These are phyloP conservation scores for Pseudotriccus pelzelni DNA, from an alignment of 2,797 vertebrate species.

Conservation along the genomic window DNA sequence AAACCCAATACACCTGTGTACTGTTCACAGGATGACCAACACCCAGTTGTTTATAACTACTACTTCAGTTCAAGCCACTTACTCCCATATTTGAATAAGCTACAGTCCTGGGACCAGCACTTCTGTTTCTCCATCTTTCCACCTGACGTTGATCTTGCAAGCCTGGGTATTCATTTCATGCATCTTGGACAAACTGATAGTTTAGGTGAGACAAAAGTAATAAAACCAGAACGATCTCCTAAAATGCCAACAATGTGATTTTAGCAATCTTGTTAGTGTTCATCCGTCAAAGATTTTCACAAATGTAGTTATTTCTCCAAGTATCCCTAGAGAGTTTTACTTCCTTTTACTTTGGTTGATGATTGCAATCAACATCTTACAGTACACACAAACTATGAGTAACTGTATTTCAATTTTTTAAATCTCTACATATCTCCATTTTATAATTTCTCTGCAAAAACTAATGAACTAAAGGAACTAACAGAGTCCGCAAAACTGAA, in stretches of 20 bases:
- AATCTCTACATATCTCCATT: accelerated
- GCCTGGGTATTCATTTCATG: background rate
- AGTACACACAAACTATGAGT: background rate
- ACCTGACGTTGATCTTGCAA: background rate
- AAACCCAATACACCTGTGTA: background rate
- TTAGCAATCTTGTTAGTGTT: background rate
- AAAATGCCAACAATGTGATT: background rate
- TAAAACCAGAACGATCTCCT: background rate
- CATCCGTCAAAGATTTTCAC: background rate
- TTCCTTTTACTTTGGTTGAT: background rate
- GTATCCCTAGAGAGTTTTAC: background rate
- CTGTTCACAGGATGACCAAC: background rate
- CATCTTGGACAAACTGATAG: background rate
- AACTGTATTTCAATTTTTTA: background rate
- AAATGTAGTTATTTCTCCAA: background rate
- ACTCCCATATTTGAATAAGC: background rate
- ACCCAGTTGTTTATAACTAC: background rate
- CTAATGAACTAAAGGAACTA: background rate
- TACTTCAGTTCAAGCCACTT: background rate
- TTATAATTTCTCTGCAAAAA: background rate
- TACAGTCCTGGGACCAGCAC: background rate
- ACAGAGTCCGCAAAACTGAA: background rate
- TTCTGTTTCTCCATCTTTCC: background rate
- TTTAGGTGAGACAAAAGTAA: background rate
- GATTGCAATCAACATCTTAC: background rate